Conservation (phyloP, 2,888 invertebrate species). For the Anarsia innoxiella region DNA sequence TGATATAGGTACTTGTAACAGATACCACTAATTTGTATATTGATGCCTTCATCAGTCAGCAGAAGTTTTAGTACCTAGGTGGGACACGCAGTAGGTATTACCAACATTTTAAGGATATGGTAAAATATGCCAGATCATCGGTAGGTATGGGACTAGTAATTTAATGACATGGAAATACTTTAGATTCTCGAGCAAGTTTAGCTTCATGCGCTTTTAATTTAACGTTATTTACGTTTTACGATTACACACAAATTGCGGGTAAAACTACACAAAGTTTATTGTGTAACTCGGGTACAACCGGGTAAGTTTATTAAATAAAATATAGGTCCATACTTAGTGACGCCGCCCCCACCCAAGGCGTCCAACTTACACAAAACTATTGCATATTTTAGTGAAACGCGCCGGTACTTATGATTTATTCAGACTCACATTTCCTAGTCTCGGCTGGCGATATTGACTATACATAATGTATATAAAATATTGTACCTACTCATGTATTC, state of each 20-base stretch:
- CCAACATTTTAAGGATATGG: no score
- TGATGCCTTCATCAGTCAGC: no score
- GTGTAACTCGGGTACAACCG: constrained; percentile 42
- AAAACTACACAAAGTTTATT: constrained; percentile 46
- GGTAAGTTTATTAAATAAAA: constrained; percentile 65
- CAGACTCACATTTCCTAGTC: constrained; percentile 60
- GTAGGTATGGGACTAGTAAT: no score
- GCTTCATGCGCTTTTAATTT: no score
- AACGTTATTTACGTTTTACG: no score
- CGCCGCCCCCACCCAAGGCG: constrained; percentile 51
- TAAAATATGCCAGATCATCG: no score
- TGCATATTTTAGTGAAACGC: constrained; percentile 68
- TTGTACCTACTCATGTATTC: constrained; percentile 20
- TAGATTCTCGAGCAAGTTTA: no score
- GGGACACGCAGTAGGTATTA: no score
- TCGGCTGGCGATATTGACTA: constrained; percentile 55
- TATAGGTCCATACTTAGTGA: constrained; percentile 52
- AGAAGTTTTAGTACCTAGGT: no score
- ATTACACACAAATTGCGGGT: constrained; percentile 43
- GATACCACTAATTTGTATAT: no score
- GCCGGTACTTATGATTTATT: constrained; percentile 65
- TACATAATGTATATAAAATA: constrained; percentile 58
- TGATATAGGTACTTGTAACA: no score
- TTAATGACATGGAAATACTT: no score
- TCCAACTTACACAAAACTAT: constrained; percentile 68